These are phyloP conservation scores for Alaudala cheleensis DNA, from an alignment of 2,113 vertebrate genomes.

Conservation along the genomic window DNA sequence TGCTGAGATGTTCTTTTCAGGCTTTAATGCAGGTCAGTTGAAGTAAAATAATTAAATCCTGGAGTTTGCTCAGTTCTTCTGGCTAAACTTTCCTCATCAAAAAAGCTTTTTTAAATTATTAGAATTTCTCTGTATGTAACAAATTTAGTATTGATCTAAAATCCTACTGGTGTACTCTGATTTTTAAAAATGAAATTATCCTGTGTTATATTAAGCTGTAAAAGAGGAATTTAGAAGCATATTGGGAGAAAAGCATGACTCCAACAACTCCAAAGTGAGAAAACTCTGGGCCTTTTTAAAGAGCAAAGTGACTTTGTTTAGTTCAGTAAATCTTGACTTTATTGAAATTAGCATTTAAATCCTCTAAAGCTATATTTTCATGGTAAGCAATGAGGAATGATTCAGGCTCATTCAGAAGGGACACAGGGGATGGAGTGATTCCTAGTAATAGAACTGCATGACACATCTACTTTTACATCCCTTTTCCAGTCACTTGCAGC, in stretches of 20 bases:
- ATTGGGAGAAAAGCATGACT: background rate
- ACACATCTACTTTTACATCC: background rate
- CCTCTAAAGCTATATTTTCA: background rate
- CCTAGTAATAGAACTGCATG: background rate
- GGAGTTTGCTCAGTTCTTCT: background rate
- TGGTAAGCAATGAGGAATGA: background rate
- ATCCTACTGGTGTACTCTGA: background rate
- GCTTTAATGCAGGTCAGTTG: background rate
- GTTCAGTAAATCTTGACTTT: background rate
- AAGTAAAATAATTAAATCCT: background rate
- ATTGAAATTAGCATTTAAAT: background rate
- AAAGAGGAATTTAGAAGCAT: background rate
- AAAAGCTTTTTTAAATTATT: background rate
- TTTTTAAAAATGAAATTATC: background rate
- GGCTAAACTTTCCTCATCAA: background rate
- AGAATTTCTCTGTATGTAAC: background rate
- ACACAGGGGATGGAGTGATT: background rate
- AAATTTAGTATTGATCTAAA: background rate
- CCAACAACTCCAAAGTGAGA: background rate
- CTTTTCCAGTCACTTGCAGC: background rate
- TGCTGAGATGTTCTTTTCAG: background rate
- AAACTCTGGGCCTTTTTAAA: background rate
- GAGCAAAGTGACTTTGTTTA: background rate
- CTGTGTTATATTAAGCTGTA: background rate
- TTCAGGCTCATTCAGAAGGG: background rate